Percentiles rank a stretch among this genome's conserved stretches.
Evolutionary conservation across 64 coral and sea anemone genomes (phyloP).

Genomic region (Anthopleura sola): DNA sequence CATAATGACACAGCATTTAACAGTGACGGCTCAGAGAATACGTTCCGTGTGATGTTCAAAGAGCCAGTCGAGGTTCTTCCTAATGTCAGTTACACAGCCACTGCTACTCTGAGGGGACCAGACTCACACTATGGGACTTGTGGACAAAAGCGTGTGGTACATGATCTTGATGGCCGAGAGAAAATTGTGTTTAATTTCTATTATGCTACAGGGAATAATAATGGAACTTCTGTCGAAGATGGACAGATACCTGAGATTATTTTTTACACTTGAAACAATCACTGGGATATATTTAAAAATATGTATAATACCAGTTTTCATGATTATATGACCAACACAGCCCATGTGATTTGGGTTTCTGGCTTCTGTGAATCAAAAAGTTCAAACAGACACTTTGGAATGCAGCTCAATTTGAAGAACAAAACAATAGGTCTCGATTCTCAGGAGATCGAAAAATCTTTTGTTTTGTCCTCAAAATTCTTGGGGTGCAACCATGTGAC

Average conservation of each 20-base stretch:
- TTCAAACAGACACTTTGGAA: too few relatives aligned
- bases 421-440: too few relatives aligned
- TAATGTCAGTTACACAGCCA: slow-evolving; percentile 74
- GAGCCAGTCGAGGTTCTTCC: slow-evolving; percentile 86
- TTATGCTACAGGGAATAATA: slow-evolving; percentile 93
- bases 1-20: slow-evolving; percentile 97
- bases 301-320: background rate
- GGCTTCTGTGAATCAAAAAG: too few relatives aligned
- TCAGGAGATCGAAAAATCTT: too few relatives aligned
- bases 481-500: too few relatives aligned
- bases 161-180: slow-evolving; percentile 78
- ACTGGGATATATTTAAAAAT: background rate
- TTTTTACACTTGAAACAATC: slow-evolving; percentile 79
- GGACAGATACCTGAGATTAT: slow-evolving; percentile 98
- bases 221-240: slow-evolving; percentile 97
- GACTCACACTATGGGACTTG: slow-evolving; percentile 96
- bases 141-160: slow-evolving; percentile 79
- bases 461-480: too few relatives aligned
- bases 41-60: slow-evolving; percentile 96
- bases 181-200: slow-evolving; percentile 96
- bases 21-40: slow-evolving; percentile 78
- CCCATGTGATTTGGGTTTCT: too few relatives aligned
- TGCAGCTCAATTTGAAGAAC: too few relatives aligned
- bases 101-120: slow-evolving; percentile 82
- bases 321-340: too few relatives aligned